phyloP scores from a whole-genome alignment of 2,797 vertebrate species.

The Argyrosomus regius region DNA sequence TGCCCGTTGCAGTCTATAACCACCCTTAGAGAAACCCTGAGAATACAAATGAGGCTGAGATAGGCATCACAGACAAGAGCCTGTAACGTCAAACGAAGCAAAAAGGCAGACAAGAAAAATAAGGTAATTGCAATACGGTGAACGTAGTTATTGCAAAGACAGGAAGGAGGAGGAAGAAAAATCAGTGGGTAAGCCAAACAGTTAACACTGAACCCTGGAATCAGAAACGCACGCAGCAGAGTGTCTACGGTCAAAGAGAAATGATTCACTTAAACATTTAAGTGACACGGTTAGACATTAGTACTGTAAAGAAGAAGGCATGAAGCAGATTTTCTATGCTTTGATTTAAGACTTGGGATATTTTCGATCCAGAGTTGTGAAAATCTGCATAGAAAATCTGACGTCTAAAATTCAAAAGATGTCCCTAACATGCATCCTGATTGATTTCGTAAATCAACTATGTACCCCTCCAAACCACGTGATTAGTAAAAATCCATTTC shows the following conservation, averaged over 20 bases:
- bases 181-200: conserved; percentile 60
- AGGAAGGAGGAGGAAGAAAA: conserved; percentile 52
- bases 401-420: conserved; percentile 40
- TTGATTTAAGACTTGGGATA: conserved; percentile 17
- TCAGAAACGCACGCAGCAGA: conserved; percentile 52
- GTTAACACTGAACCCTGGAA: conserved; percentile 72
- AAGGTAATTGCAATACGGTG: conserved; percentile 57
- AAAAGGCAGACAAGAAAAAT: conserved; percentile 58
- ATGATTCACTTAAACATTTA: conserved; percentile 24
- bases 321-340: conserved; percentile 73
- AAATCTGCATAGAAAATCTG: conserved; percentile 73
- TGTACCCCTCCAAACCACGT: conserved; percentile 60
- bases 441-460: conserved; percentile 42
- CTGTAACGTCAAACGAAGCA: conserved; percentile 76
- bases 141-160: conserved; percentile 59
- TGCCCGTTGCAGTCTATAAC: conserved; percentile 55
- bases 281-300: conserved; percentile 56
- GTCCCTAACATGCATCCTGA: conserved; percentile 67
- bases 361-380: conserved; percentile 4
- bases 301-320: conserved; percentile 46
- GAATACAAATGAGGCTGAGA: conserved; percentile 59
- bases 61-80: conserved; percentile 65
- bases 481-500: conserved; percentile 69
- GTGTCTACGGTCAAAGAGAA: conserved; percentile 43
- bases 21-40: conserved; percentile 55